Evolutionary conservation across 2,888 invertebrate genomes (phyloP).

Genomic region (Volucella bombylans): DNA sequence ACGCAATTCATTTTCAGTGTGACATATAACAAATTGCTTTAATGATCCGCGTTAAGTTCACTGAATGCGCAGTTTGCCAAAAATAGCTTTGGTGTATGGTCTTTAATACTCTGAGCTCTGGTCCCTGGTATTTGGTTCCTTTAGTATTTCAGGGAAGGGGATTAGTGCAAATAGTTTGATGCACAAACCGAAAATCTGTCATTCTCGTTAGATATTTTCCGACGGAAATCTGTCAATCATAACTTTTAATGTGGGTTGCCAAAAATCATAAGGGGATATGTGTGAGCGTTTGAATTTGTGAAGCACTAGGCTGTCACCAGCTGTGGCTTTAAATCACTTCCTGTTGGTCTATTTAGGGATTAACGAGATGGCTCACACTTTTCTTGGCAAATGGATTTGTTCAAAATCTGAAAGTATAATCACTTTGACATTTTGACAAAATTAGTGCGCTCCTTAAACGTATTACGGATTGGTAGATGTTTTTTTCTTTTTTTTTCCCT

Average conservation of each 20-base stretch:
- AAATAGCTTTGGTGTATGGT: conserved; percentile 25
- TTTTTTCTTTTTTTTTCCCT: no score
- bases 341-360: conserved; percentile 62
- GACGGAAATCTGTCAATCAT: conserved; percentile 54
- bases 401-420: conserved; percentile 32
- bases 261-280: conserved; percentile 27
- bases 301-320: conserved; percentile 39
- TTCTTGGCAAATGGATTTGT: conserved; percentile 38
- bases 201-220: conserved; percentile 16
- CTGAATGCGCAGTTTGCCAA: conserved; percentile 46
- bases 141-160: background rate
- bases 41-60: conserved; percentile 28
- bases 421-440: conserved; percentile 58
- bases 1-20: conserved; percentile 53
- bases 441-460: conserved; percentile 25
- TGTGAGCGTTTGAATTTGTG: conserved; percentile 5
- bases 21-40: conserved; percentile 45
- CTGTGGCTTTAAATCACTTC: conserved; percentile 61
- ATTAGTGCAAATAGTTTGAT: background rate
- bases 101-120: background rate
- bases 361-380: conserved; percentile 40
- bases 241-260: conserved; percentile 47
- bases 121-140: background rate
- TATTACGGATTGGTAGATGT: background rate
- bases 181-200: conserved; percentile 51